Evolutionary conservation across 2,113 vertebrate species (phyloP), one percentile per base, ranked within the genome.

Genomic region (Eretmochelys imbricata): DNA sequence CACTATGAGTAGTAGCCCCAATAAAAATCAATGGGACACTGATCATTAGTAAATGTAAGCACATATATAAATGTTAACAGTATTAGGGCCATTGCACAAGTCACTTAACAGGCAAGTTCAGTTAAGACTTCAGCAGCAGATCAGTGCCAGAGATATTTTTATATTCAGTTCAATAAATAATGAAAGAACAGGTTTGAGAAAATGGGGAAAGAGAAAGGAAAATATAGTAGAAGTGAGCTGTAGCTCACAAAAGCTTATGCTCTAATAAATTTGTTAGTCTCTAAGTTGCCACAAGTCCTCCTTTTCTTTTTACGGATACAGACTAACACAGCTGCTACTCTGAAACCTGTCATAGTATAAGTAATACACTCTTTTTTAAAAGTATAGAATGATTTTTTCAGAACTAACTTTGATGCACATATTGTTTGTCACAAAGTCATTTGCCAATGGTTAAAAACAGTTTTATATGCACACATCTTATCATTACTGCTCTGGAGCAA

Each of bases 121-220:
- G 85, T 25, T 89, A 2, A 62, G 10, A 42, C 9, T 53, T 31
- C 29, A 12, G 57, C 57, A 85, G 38, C 80, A 90, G 80, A 13
- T 9, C 78, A 3, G 5, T 50, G 8, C 5, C 75, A 94, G 87
- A 83, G 10, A 10, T 38, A 72, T 19, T 42, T 65, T 51, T 80
- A 20, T 10, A 57, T 83, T 94, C 91, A 31, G 83, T 78, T 96
- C 90, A 46, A 84, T 59, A 85, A 93, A 84, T 46, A 88, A 75
- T 53, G 1, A 85, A 59, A 31, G 11, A 62, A 90, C 69, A 87
- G 4, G 9, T 89, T 89, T 62, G 57, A 62, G 57, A 27, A 11
- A 29, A 62, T 62, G 57, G 27, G 29, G 27, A 62, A 62, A 62
- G 57, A 62, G 57, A 62, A 62, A 62, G 57, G 27, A 62, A 62